Conservation (phyloP, 2,113 vertebrate species). For the Aptenodytes forsteri region DNA sequence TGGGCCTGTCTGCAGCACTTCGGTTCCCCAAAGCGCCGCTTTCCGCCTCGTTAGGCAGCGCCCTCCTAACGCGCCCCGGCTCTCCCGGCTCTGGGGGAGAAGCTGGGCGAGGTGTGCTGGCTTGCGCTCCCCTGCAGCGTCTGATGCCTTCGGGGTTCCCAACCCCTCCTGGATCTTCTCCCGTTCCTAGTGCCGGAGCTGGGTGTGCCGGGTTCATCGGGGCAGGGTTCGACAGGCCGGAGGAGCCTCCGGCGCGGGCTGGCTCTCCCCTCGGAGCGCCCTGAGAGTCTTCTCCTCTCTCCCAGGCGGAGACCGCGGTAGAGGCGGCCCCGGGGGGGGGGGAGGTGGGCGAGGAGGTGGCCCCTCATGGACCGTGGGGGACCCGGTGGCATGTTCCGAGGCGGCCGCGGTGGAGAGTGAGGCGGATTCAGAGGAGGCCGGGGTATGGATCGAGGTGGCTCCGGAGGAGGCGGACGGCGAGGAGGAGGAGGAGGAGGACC, state of each 20-base stretch:
- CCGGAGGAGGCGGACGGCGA: conserved; percentile 79
- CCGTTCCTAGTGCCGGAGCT: accelerated
- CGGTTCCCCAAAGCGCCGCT: accelerated
- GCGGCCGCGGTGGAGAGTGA: conserved; percentile 79
- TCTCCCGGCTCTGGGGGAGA: not conserved
- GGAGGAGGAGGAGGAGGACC: conserved; percentile 80
- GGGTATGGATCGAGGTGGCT: conserved; percentile 91
- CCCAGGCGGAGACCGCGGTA: conserved; percentile 84
- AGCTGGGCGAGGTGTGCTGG: not conserved
- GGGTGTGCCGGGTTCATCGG: accelerated
- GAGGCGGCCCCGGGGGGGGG: conserved; percentile 93
- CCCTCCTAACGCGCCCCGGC: accelerated
- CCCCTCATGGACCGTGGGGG: conserved; percentile 90
- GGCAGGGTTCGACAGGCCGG: accelerated
- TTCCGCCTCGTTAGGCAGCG: not conserved
- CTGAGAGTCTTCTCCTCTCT: not conserved
- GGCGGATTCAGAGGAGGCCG: conserved; percentile 92
- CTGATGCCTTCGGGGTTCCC: accelerated
- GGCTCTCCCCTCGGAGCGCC: not conserved
- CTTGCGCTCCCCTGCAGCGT: not conserved
- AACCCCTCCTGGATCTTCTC: not conserved
- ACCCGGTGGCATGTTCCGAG: conserved; percentile 79
- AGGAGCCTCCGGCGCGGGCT: accelerated
- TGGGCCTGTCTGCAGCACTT: not conserved
- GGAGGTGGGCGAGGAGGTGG: conserved; percentile 83